Percentiles rank a stretch among this genome's conserved stretches.
Conservation (phyloP, 64 coral and sea anemone genomes). For the Orbicella faveolata region DNA sequence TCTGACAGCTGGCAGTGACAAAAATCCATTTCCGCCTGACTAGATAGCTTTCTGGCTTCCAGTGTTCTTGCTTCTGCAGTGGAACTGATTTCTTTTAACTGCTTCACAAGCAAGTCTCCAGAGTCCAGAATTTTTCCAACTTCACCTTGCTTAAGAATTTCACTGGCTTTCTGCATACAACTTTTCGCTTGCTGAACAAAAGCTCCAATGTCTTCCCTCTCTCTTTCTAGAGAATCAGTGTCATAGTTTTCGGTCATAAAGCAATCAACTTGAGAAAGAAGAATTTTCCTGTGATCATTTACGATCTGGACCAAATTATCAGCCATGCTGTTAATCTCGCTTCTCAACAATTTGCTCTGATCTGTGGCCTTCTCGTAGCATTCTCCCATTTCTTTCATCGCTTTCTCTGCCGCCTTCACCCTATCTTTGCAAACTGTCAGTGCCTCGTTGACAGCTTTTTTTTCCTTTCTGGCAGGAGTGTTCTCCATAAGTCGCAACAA, state of each 20-base stretch:
- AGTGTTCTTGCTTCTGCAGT: slow-evolving; percentile 5
- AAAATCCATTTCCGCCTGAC: slow-evolving; percentile 12
- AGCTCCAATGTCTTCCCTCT: neutral
- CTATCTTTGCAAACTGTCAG: slow-evolving; percentile 27
- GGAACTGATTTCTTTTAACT: slow-evolving; percentile 12
- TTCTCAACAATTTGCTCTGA: neutral
- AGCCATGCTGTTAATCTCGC: slow-evolving; percentile 27
- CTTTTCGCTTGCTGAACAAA: neutral
- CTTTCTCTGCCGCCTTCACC: slow-evolving; percentile 13
- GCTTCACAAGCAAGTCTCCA: neutral
- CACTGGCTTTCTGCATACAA: slow-evolving; percentile 18
- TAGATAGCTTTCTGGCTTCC: slow-evolving; percentile 15
- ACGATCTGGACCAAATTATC: slow-evolving; percentile 8
- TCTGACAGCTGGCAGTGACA: neutral
- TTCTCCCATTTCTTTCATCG: slow-evolving; percentile 31
- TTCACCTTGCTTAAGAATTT: slow-evolving; percentile 16
- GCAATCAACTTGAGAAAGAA: slow-evolving; percentile 11
- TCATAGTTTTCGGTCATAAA: slow-evolving; percentile 31
- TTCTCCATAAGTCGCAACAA: slow-evolving; percentile 37
- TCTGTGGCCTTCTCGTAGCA: neutral
- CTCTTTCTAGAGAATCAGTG: slow-evolving; percentile 5
- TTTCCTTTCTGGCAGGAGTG: slow-evolving; percentile 39
- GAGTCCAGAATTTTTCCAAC: slow-evolving; percentile 1
- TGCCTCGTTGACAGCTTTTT: neutral
- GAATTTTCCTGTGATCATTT: slow-evolving; percentile 6